Base-by-base conservation (phyloP, 2,797 vertebrate genomes). In the Anniella stebbinsi region DNA sequence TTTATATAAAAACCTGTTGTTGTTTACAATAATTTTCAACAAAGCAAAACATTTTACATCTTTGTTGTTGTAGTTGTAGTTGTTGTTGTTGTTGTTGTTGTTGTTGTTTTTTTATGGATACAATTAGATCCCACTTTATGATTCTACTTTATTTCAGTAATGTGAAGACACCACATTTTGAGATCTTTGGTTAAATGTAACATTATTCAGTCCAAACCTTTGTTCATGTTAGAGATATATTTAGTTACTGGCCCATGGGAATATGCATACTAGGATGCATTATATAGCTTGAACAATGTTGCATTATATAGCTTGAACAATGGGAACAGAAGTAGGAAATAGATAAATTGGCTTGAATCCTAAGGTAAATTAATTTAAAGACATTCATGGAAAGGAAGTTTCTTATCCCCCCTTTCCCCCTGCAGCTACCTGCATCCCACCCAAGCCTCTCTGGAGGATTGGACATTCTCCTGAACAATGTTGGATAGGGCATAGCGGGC, bases 161-260 rank as follows among this genome's bases (percentile, higher is more conserved):
- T 67, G 23, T 54, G 76, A 78, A 77, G 38, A 41, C 51, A 51
- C 23, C 41, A 72, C 13, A 45, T 66, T 82, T n/a, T 88, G 69
- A 80, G 21, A 80, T 63, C 30, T 21, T 80, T 86, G 41, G 10
- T 70, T 80, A 86, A 90, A 36, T 81, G 36, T 73, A 86, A 10
- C 38, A 90, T 80, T 81, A 72, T 12, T 23, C 67, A 54, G 36
- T 33, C 6, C 4, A 17, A 30, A 11, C n/a, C 4, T 2, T 67
- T 23, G 30, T 67, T 87, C 60, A n/a, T 51, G 18, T 54, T 5
- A 69, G 54, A 18, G 25, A 25, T 28, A 51, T 67, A 66, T 51
- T 80, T 60, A 80, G 30, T 67, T 77, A 45, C 30, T 77, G 36
- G 12, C 33, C 36, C 17, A 51, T 36, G 13, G 28, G 17, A 36